Evolutionary conservation across 2,888 invertebrate genomes (phyloP).

Genomic region (Trissonchulus sp.): DNA sequence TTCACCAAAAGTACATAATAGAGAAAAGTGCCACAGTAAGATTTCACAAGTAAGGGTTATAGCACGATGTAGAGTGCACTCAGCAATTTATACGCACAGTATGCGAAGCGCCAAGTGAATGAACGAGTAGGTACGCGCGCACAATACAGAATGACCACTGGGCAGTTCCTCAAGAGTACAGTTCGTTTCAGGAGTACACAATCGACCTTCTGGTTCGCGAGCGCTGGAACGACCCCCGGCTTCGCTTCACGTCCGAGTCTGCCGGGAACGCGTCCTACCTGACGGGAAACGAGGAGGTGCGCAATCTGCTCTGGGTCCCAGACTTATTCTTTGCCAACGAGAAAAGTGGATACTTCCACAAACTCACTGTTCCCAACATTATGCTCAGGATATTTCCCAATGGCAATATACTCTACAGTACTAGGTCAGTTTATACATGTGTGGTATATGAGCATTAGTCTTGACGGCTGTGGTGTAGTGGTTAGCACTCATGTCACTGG

Average conservation of each 20-base stretch:
- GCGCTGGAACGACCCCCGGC: conserved; percentile 23
- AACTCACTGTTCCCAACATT: conserved; percentile 47
- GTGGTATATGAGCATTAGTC: too few relatives aligned
- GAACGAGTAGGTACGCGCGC: too few relatives aligned
- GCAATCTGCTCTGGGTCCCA: conserved; percentile 46
- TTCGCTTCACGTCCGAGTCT: background rate
- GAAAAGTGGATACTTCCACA: conserved; percentile 46
- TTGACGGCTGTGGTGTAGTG: too few relatives aligned
- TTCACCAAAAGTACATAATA: too few relatives aligned
- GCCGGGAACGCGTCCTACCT: conserved; percentile 10
- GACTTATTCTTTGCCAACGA: conserved; percentile 49
- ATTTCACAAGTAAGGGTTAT: too few relatives aligned
- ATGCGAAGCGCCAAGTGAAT: too few relatives aligned
- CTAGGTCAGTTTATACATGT: conserved; percentile 9
- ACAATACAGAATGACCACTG: too few relatives aligned
- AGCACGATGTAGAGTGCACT: too few relatives aligned
- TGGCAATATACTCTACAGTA: conserved; percentile 39
- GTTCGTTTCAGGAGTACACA: conserved; percentile 23
- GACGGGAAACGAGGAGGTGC: conserved; percentile 3
- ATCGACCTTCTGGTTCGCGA: conserved; percentile 21
- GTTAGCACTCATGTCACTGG: too few relatives aligned
- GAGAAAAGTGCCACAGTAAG: too few relatives aligned
- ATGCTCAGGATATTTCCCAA: conserved; percentile 47
- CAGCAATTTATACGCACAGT: too few relatives aligned
- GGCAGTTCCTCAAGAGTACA: too few relatives aligned